Conservation (phyloP, 2,113 vertebrate genomes). For the Tauraco erythrolophus region DNA sequence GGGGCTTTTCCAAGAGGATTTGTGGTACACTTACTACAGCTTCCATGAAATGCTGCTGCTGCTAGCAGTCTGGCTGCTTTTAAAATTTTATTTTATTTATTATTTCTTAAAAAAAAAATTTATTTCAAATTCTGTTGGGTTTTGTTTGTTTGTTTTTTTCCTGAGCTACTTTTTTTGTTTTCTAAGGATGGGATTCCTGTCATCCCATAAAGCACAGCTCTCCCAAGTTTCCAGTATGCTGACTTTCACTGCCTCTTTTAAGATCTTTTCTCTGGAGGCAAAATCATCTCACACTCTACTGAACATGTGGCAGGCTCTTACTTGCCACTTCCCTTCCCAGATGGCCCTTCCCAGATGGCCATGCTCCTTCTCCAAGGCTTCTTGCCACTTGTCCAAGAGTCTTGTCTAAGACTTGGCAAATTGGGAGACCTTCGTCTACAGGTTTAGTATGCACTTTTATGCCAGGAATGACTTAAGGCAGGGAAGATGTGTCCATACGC, state of each 20-base stretch:
- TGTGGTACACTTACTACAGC: neutral
- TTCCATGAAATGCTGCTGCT: neutral
- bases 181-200: neutral
- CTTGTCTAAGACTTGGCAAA: neutral
- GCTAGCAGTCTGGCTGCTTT: neutral
- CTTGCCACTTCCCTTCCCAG: neutral
- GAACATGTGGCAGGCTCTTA: neutral
- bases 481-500: neutral
- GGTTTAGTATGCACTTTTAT: rapidly evolving
- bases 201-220: neutral
- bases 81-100: no score
- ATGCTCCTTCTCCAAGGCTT: neutral
- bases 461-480: neutral
- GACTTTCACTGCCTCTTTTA: neutral
- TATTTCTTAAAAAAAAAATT: no score
- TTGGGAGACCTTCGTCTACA: neutral
- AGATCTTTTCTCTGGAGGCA: neutral
- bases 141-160: neutral
- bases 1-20: neutral
- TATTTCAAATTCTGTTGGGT: no score
- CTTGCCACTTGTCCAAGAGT: neutral
- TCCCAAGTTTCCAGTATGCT: neutral
- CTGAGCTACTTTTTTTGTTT: neutral
- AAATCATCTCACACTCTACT: neutral
- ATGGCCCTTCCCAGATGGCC: neutral